Base-by-base conservation (phyloP, 2,113 vertebrate species). In the Epinephelus lanceolatus region DNA sequence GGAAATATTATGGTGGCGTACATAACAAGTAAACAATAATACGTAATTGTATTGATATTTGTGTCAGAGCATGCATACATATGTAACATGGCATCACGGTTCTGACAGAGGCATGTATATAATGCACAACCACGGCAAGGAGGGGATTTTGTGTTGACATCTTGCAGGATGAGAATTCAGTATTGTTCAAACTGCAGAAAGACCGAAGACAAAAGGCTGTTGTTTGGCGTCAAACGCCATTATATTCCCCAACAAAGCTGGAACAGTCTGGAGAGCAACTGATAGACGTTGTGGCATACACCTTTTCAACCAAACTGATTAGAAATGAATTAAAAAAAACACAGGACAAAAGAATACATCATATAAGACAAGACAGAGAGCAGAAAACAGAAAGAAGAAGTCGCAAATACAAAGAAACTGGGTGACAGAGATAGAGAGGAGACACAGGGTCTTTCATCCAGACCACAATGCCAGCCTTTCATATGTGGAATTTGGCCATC, bases 401-500 rank as follows among this genome's bases (percentile, higher is more conserved):
- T n/a, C 17, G 55, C n/a, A 71, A 71, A 86, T 37, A 80, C 49
- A 62, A 42, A 40, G 25, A 52, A 47, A 56, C 11, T 56, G 60
- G 14, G 60, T 52, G 75, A 77, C 42, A 65, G 69, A 45, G 53
- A 83, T 66, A 75, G 40, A 74, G 75, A 83, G 62, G 2, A 71
- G 88, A 94, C 91, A 95, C 91, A 89, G 88, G 27, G 76, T 67
- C 93, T 93, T 94, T 95, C 84, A 93, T 86, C 47, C 78, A 19
- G 61, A 40, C 88, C 84, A 95, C 94, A 95, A 96, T 91, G 88
- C 72, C 40, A 23, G 83, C 81, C 90, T 95, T 95, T 95, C 93
- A 94, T 87, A 78, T 69, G 88, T 86, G 92, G 92, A 93, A 94
- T 95, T 93, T 93, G 85, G 63, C 88, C 84, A 56, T 89, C 93